Percentiles rank a stretch among this genome's conserved stretches.
Evolutionary conservation across 2,797 vertebrate species (phyloP).

Genomic region (Chloroceryle inda): DNA sequence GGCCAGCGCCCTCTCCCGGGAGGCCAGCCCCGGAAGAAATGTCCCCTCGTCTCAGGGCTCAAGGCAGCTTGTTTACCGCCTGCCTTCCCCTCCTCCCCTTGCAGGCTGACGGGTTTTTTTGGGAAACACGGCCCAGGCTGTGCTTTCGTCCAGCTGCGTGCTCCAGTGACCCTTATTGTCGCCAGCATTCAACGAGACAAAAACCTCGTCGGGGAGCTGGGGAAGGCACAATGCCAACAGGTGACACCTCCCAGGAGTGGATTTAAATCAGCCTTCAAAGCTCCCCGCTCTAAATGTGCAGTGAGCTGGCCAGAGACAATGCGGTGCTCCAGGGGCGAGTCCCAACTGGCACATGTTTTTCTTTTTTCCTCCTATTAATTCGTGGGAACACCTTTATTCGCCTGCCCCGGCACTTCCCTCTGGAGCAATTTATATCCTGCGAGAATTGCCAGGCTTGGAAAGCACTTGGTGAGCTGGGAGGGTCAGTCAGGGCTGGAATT

Average conservation of each 20-base stretch:
- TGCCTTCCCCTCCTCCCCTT: slow-evolving; percentile 9
- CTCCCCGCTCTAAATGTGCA: fast-evolving
- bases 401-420: not conserved
- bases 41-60: not conserved
- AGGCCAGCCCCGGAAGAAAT: not conserved
- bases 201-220: not conserved
- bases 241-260: not conserved
- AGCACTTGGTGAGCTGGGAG: not conserved
- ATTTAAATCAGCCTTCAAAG: not conserved
- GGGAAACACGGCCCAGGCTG: not conserved
- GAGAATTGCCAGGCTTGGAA: not conserved
- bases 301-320: not conserved
- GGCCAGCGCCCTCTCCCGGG: slow-evolving; percentile 74
- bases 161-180: slow-evolving; percentile 2
- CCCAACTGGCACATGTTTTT: not conserved
- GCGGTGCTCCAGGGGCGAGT: not conserved
- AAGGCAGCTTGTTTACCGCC: slow-evolving; percentile 34
- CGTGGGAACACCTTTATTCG: slow-evolving; percentile 29
- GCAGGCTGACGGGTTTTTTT: not conserved
- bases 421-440: not conserved
- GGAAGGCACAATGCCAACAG: not conserved
- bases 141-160: not conserved
- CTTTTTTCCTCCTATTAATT: slow-evolving; percentile 34
- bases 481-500: not conserved
- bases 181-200: not conserved